Conservation (phyloP, 2,113 vertebrate genomes). For the Promerops cafer region DNA sequence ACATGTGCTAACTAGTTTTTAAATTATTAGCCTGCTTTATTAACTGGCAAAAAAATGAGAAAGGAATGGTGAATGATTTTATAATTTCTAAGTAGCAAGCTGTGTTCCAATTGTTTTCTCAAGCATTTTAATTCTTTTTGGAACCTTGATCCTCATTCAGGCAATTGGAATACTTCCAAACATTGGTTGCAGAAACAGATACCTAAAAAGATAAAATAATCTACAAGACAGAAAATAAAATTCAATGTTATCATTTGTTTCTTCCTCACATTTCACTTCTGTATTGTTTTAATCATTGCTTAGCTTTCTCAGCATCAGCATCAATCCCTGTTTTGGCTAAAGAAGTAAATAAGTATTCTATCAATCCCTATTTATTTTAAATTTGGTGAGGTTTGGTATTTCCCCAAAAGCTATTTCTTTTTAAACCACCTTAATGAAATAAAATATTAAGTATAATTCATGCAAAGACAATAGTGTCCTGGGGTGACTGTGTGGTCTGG, state of each 20-base stretch:
- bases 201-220: background rate
- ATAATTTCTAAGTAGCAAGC: background rate
- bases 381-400: background rate
- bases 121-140: background rate
- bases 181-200: background rate
- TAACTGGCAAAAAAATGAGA: background rate
- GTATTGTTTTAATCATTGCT: background rate
- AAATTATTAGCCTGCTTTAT: background rate
- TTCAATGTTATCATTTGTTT: background rate
- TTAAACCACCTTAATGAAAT: background rate
- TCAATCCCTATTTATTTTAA: background rate
- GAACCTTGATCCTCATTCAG: background rate
- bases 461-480: background rate
- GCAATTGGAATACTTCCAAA: background rate
- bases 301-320: background rate
- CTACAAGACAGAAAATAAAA: background rate
- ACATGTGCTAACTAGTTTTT: background rate
- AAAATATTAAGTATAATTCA: background rate
- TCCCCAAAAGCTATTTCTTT: background rate
- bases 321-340: background rate
- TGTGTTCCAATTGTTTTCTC: background rate
- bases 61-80: background rate
- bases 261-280: background rate
- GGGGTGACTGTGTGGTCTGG: too few relatives aligned
- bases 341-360: background rate